Conservation (phyloP, 2,797 vertebrate species). For the Acrocephalus scirpaceus region DNA sequence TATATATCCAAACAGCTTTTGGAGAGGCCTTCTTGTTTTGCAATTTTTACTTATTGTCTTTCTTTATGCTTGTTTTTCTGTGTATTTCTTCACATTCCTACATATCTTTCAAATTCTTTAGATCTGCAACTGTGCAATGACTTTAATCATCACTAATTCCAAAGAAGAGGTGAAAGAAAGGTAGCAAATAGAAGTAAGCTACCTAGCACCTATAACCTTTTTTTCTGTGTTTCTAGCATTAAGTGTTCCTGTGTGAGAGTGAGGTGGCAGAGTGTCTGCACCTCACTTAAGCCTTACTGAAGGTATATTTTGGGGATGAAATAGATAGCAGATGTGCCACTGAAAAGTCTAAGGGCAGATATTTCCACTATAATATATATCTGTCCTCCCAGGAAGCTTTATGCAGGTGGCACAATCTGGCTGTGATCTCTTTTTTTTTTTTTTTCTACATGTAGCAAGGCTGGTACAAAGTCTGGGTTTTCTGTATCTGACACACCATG, state of each 20-base stretch:
- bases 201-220: neutral
- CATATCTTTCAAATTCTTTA: neutral
- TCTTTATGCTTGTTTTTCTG: neutral
- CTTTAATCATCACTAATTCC: conserved; percentile 7
- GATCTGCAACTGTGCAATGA: neutral
- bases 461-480: neutral
- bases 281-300: neutral
- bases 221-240: neutral
- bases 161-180: conserved; percentile 28
- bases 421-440: neutral
- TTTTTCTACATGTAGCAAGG: neutral
- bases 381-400: neutral
- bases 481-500: neutral
- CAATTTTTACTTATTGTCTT: neutral
- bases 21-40: neutral
- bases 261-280: neutral
- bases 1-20: neutral
- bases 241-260: neutral
- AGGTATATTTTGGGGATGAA: neutral
- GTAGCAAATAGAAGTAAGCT: neutral
- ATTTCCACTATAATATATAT: neutral
- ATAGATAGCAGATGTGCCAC: neutral
- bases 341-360: neutral
- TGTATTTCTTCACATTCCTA: neutral
- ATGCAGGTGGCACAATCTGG: neutral